Evolutionary conservation across 2,113 vertebrate genomes (phyloP), one percentile per base, ranked within the genome.

Genomic region (Chaetops frenatus): DNA sequence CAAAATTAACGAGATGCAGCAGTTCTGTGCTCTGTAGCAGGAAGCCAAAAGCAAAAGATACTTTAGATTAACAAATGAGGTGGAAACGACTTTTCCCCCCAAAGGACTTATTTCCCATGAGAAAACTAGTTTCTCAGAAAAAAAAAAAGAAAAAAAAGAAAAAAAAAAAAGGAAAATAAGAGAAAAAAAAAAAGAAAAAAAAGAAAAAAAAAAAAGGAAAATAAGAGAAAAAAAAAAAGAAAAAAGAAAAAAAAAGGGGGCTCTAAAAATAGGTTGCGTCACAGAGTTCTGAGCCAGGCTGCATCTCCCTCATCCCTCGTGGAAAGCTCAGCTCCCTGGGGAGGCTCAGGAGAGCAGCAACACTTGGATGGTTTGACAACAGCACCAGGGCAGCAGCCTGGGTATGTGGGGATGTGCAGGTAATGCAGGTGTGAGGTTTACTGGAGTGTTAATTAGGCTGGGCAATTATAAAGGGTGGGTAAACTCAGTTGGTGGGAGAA

Each of bases 1-100:
- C 82, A 93, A 61, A 92, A 95, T 92, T 97, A 97, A 98, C 58
- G 36, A 81, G 90, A 96, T 92, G 86, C 95, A 97, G 93, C 97
- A 97, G 88, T 70, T 96, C 73, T 83, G 69, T 81, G 88, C 82
- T 90, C 71, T 1, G 1, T 67, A 95, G 83, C 88, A 95, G 87
- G 90, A 95, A 95, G 95, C 95, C 96, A 94, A 96, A 92, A 96
- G 96, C 92, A 96, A 95, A 93, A 92, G 81, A 95, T 92, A 80
- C 95, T 97, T 97, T 92, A 67, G 78, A 90, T 94, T 91, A 97
- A 91, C 95, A 96, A 96, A 96, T 86, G 94, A 95, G 70, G 60
- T 95, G 90, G 96, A 97, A 96, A 95, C 81, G 72, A 95, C 88
- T 97, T 95, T 92, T 54, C 53, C 88, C 95, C 90, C 83, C 64